Evolutionary conservation across 2,797 vertebrate species (phyloP).

Genomic region (Sebastes diploproa): DNA sequence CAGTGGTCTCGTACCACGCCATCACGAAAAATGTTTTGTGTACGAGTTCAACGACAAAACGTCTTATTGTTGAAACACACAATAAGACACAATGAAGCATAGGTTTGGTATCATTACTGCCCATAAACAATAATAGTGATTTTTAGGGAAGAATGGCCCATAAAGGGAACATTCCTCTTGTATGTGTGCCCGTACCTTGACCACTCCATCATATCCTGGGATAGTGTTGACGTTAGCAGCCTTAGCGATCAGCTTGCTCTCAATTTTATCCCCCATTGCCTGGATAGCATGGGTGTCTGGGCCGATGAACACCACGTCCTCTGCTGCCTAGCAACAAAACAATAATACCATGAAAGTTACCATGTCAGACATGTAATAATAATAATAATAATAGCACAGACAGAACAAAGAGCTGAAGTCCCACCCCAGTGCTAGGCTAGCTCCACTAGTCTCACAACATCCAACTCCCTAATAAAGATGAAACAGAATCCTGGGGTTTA

Average conservation of each 20-base stretch:
- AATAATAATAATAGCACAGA: background rate
- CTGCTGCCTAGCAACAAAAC: constrained; percentile 83
- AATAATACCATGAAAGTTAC: background rate
- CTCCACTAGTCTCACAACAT: background rate
- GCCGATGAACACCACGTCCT: constrained; percentile 91
- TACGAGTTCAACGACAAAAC: background rate
- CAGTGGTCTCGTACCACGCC: background rate
- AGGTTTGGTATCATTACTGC: background rate
- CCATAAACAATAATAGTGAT: background rate
- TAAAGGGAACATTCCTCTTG: background rate
- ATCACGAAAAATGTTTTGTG: background rate
- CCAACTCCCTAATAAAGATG: background rate
- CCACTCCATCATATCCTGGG: constrained; percentile 96
- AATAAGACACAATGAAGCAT: background rate
- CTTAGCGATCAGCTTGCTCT: constrained; percentile 98
- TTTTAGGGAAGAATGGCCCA: background rate
- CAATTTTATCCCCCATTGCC: constrained; percentile 99
- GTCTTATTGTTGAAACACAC: background rate
- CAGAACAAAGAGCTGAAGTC: background rate
- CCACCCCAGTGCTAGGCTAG: background rate
- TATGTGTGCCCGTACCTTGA: constrained; percentile 83
- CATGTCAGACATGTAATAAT: background rate
- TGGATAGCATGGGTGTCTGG: constrained; percentile 95
- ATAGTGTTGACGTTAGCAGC: constrained; percentile 96
- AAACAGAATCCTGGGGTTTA: background rate